phyloP scores from a whole-genome alignment of 2,113 vertebrate species.

The Serinus canaria region DNA sequence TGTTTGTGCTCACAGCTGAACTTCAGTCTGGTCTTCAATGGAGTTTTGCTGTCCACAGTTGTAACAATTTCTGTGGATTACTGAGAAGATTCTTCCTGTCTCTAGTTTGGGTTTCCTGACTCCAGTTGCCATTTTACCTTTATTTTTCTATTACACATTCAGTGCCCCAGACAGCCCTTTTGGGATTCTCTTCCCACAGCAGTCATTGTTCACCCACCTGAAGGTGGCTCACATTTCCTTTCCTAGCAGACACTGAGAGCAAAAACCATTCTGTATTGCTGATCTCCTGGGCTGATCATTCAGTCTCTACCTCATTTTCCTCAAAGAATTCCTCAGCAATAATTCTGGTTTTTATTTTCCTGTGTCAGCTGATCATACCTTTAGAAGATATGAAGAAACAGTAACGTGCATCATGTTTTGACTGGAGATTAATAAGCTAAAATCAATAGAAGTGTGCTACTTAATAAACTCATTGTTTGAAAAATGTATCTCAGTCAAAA shows the following conservation, averaged over 20 bases:
- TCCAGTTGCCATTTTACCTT: background rate
- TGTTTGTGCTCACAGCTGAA: background rate
- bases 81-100: background rate
- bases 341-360: background rate
- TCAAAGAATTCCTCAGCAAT: background rate
- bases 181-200: background rate
- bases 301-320: background rate
- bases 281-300: background rate
- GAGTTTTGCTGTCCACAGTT: background rate
- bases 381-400: background rate
- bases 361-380: background rate
- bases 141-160: background rate
- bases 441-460: background rate
- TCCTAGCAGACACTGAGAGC: background rate
- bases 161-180: rapidly evolving
- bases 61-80: background rate
- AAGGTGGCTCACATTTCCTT: background rate
- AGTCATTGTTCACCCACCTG: background rate
- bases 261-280: background rate
- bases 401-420: background rate
- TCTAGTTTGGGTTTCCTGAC: background rate
- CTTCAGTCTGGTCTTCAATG: background rate
- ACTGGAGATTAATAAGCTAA: background rate
- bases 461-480: background rate
- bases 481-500: background rate